Percentiles rank a stretch among this genome's conserved stretches.
These are phyloP conservation scores for Xanthia togata DNA, from an alignment of 2,888 invertebrate species.

Conservation along the genomic window DNA sequence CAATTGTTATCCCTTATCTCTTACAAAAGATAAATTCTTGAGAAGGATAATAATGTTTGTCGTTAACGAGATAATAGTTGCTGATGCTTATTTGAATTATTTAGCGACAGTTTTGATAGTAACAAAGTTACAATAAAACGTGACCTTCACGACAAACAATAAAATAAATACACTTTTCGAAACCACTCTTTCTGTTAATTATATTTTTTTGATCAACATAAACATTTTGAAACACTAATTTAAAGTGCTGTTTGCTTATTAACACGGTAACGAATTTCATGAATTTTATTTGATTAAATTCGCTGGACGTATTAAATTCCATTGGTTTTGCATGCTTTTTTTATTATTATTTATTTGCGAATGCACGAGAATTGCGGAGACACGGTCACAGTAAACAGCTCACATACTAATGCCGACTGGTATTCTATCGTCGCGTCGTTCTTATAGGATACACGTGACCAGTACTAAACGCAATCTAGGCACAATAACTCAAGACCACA, in stretches of 20 bases:
- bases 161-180: conserved; percentile 5
- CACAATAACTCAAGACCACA: conserved; percentile 48
- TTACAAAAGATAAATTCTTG: conserved; percentile 50
- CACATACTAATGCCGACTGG: conserved; percentile 53
- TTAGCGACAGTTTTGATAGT: conserved; percentile 2
- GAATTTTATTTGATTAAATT: conserved; percentile 42
- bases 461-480: conserved; percentile 45
- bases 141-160: not conserved
- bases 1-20: conserved; percentile 55
- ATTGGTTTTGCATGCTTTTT: conserved; percentile 33
- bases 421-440: conserved; percentile 45
- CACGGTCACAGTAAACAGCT: conserved; percentile 47
- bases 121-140: conserved; percentile 13
- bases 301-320: conserved; percentile 25
- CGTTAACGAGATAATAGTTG: conserved; percentile 46
- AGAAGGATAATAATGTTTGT: conserved; percentile 42
- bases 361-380: conserved; percentile 34
- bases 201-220: conserved; percentile 7
- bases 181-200: conserved; percentile 20
- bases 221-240: conserved; percentile 34
- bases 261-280: conserved; percentile 26
- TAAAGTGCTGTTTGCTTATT: conserved; percentile 33
- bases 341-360: conserved; percentile 35
- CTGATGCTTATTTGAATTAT: conserved; percentile 34
- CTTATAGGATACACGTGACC: conserved; percentile 54